Evolutionary conservation across 2,888 invertebrate genomes (phyloP).

Genomic region (Thelaira solivaga): DNA sequence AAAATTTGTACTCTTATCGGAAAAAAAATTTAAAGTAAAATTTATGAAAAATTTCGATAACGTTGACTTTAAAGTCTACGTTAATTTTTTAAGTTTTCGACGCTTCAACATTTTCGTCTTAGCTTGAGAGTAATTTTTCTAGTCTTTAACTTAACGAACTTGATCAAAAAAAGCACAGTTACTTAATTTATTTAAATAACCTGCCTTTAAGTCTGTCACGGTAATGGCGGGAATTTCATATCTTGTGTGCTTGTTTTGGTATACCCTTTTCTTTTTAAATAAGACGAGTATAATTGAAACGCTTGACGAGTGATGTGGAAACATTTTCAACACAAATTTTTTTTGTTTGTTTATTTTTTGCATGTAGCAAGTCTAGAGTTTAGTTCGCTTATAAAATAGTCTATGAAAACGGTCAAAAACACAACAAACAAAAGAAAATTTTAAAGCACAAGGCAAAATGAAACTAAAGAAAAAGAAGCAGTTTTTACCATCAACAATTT

Average conservation of each 20-base stretch:
- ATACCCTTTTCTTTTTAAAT: neutral
- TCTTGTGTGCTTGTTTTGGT: neutral
- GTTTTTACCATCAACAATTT: constrained; percentile 38
- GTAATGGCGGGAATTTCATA: too few relatives aligned
- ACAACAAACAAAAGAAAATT: constrained; percentile 49
- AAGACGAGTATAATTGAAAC: constrained; percentile 73
- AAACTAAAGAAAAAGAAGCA: neutral
- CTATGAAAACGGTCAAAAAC: constrained; percentile 50
- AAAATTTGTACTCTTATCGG: too few relatives aligned
- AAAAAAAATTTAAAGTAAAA: too few relatives aligned
- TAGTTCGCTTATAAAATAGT: neutral
- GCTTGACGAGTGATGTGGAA: constrained; percentile 78
- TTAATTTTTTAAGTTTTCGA: too few relatives aligned
- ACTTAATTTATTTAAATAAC: too few relatives aligned
- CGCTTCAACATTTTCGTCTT: too few relatives aligned
- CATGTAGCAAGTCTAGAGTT: neutral
- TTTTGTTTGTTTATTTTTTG: neutral
- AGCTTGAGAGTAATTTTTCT: too few relatives aligned
- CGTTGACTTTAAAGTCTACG: too few relatives aligned
- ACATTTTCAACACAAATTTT: constrained; percentile 71
- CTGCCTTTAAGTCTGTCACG: too few relatives aligned
- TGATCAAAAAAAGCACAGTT: too few relatives aligned
- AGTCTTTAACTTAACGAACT: too few relatives aligned
- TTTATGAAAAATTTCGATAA: too few relatives aligned
- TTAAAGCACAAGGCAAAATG: constrained; percentile 46